phyloP scores from a whole-genome alignment of 2,888 invertebrate genomes.

The Trichopria drosophilae region DNA sequence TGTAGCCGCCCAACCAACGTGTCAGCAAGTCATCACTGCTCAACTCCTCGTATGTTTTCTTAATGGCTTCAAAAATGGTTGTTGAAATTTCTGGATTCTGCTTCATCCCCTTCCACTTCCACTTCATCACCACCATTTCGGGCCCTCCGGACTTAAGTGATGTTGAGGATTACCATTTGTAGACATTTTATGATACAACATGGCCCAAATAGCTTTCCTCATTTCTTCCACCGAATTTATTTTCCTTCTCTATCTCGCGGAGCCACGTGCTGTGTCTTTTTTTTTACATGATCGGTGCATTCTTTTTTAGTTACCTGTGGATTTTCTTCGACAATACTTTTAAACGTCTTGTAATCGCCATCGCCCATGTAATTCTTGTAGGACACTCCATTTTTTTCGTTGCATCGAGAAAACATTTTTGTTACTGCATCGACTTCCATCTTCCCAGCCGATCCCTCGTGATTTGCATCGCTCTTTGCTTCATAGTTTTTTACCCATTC shows the following conservation, averaged over 20 bases:
- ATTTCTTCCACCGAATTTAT: conserved; percentile 26
- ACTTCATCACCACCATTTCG: conserved; percentile 33
- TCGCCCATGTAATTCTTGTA: not conserved
- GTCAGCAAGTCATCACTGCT: not conserved
- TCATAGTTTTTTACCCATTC: no score
- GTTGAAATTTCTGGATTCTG: conserved; percentile 11
- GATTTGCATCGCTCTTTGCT: conserved; percentile 2
- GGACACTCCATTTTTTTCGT: conserved; percentile 7
- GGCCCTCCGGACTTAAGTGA: conserved; percentile 28
- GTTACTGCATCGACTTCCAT: conserved; percentile 12
- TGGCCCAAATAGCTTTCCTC: conserved; percentile 30
- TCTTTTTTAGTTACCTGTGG: conserved; percentile 13
- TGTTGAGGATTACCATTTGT: conserved; percentile 28
- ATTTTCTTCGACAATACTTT: not conserved
- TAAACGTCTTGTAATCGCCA: not conserved
- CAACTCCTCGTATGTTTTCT: conserved; percentile 12
- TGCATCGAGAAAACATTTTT: conserved; percentile 10
- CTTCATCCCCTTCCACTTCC: no score
- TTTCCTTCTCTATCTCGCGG: not conserved
- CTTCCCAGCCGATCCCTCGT: no score
- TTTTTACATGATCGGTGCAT: conserved; percentile 26
- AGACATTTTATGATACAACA: conserved; percentile 30
- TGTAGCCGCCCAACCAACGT: conserved; percentile 18
- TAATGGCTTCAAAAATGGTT: conserved; percentile 12
- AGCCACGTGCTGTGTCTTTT: not conserved